Conservation (phyloP, 2,888 invertebrate genomes). For the Seira sanloemensis region DNA sequence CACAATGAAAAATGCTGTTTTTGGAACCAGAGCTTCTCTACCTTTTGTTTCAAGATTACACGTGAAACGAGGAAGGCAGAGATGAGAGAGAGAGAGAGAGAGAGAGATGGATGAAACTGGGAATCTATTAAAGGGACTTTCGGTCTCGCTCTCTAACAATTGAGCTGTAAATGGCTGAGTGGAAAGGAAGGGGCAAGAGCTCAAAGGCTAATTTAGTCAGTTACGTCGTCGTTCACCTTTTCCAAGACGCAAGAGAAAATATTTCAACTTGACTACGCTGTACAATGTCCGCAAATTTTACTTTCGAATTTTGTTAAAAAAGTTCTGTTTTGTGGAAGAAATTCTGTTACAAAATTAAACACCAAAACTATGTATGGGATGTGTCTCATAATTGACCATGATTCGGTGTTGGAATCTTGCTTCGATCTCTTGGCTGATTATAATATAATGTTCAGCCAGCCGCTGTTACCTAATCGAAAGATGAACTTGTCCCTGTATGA, state of each 20-base stretch:
- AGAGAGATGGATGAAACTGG: constrained; percentile 7
- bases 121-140: background rate
- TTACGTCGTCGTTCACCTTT: constrained; percentile 59
- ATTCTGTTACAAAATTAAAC: too few species aligned
- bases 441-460: background rate
- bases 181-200: constrained; percentile 36
- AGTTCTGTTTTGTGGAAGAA: too few species aligned
- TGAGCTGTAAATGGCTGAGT: constrained; percentile 57
- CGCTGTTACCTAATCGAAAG: background rate
- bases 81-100: constrained; percentile 4
- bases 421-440: background rate
- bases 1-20: background rate
- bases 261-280: too few species aligned
- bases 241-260: background rate
- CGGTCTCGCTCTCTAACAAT: background rate
- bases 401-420: background rate
- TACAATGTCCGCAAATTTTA: too few species aligned
- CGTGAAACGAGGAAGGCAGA: constrained; percentile 19
- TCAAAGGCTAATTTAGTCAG: constrained; percentile 64
- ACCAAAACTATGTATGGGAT: too few species aligned
- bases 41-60: background rate
- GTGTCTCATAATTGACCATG: too few species aligned
- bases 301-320: too few species aligned
- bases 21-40: background rate
- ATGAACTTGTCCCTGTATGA: background rate